Percentiles rank a stretch among this genome's conserved stretches.
Conservation (phyloP, 2,113 vertebrate species). For the Phycodurus eques region DNA sequence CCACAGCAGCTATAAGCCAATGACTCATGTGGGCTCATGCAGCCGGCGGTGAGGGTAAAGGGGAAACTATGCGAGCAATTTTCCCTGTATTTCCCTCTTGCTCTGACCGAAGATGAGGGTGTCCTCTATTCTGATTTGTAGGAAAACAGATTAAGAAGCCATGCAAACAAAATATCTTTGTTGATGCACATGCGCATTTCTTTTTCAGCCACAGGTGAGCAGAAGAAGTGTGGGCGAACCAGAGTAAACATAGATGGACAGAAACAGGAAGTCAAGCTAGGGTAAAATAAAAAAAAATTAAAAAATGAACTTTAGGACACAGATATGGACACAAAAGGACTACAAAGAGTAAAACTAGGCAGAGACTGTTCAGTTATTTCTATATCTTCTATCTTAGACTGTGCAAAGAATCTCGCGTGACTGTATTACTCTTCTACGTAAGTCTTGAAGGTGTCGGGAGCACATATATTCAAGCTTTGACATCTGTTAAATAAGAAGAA, state of each 20-base stretch:
- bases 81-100: constrained; percentile 25
- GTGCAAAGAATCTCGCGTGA: not conserved
- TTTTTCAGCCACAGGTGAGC: constrained; percentile 44
- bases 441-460: not conserved
- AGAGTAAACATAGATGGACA: constrained; percentile 33
- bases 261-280: constrained; percentile 28
- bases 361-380: not conserved
- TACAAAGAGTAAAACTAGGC: not conserved
- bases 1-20: constrained; percentile 47
- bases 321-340: not conserved
- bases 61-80: constrained; percentile 39
- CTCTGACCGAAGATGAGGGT: constrained; percentile 20
- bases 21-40: constrained; percentile 58
- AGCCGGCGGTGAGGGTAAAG: constrained; percentile 50
- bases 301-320: not conserved
- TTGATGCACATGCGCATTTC: constrained; percentile 15
- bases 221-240: constrained; percentile 17
- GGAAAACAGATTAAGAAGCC: constrained; percentile 13
- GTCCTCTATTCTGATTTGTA: not conserved
- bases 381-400: not conserved
- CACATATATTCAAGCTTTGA: not conserved
- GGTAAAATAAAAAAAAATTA: not conserved
- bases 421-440: not conserved
- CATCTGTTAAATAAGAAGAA: not conserved
- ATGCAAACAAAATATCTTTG: constrained; percentile 22